Conservation (phyloP, 2,113 vertebrate genomes). For the Pollachius pollachius region DNA sequence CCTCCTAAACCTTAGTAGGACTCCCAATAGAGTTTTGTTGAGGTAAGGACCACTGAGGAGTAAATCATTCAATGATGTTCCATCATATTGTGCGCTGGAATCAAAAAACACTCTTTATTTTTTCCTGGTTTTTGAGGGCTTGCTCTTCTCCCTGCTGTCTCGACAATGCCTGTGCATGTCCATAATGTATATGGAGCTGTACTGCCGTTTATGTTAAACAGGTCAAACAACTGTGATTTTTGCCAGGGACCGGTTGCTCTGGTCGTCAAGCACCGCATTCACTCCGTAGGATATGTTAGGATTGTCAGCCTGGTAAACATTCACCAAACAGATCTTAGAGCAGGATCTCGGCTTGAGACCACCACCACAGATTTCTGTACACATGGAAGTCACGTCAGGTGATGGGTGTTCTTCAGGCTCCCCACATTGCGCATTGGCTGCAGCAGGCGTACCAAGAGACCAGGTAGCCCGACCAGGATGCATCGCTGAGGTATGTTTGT, state of each 20-base stretch:
- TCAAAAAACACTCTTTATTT: no score
- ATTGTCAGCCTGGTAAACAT: not conserved
- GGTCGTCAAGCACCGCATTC: constrained; percentile 6
- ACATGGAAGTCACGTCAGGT: constrained; percentile 1
- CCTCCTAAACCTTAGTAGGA: no score
- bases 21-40: no score
- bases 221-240: constrained; percentile 11
- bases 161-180: constrained; percentile 7
- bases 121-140: no score
- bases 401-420: not conserved
- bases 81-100: no score
- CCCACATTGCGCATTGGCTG: constrained; percentile 1
- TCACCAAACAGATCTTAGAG: constrained; percentile 9
- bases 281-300: not conserved
- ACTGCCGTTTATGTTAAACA: not conserved
- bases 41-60: no score
- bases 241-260: constrained; percentile 15
- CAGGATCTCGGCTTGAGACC: not conserved
- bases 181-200: constrained; percentile 2
- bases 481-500: constrained; percentile 10
- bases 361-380: constrained; percentile 19
- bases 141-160: not conserved
- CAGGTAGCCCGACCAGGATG: constrained; percentile 27
- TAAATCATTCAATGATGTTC: no score
- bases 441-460: not conserved